Base-by-base conservation (phyloP, 2,797 vertebrate genomes). In the Hippopotamyrus pictus region DNA sequence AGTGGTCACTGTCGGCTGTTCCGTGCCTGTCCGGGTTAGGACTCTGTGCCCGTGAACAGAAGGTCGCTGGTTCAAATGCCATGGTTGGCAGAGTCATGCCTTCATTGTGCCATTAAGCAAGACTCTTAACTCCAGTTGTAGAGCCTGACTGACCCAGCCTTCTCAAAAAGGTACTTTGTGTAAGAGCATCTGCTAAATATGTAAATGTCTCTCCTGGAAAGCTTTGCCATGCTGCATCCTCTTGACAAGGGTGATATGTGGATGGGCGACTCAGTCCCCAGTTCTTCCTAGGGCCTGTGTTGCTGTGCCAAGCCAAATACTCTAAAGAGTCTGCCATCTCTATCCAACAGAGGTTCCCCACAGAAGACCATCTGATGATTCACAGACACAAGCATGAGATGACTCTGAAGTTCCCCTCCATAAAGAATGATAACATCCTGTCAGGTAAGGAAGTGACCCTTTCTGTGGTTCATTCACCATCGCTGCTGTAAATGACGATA, bases 351-450 rank as follows among this genome's bases (percentile, higher is more conserved):
- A 97, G 98, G 93, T 99, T 99, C 94, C 98, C 97, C 91, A 99
- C 98, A 29, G 98, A 99, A 95, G 98, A 99, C 96, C 98, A 99
- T 95, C 96, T 99, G 95, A 99, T 99, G 98, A 99, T 99, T 95
- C 98, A 99, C 93, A 97, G 98, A 94, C 98, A 99, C 97, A 99
- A 99, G 95, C 98, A 99, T 95, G 98, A 99, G 96, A 99, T 99
- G 98, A 99, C 98, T 95, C 97, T 99, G 93, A 99, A 99, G 96
- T 99, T 99, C 94, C 97, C 98, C 92, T 98, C 98, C 94, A 98
- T 99, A 97, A 99, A 99, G 97, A 98, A 97, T 90, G 98, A 99
- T 96, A 99, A 96, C 96, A 97, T 99, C 97, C 95, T 99, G 95
- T 99, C 98, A 97, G 98, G 98, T 99, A 96, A 97, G 96, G 93